Percentiles rank a stretch among this genome's conserved stretches.
Evolutionary conservation across 2,797 vertebrate species (phyloP).

Genomic region (Macrochelys suwanniensis): DNA sequence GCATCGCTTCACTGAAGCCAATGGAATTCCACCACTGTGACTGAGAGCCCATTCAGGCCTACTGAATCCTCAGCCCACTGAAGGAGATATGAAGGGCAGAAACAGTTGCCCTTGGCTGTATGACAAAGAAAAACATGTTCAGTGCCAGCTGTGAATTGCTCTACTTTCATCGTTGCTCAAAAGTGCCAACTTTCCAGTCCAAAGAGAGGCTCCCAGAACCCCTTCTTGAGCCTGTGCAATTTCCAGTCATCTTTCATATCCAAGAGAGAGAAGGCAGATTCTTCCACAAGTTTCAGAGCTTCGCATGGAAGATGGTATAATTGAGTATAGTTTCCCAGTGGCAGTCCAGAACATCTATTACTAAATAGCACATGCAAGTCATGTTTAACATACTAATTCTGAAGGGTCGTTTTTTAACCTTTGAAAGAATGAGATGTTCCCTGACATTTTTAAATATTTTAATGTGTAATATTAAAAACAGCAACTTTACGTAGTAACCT

Average conservation of each 20-base stretch:
- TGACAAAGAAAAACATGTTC: not conserved
- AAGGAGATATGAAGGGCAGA: not conserved
- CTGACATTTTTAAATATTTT: not conserved
- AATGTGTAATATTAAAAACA: conserved; percentile 32
- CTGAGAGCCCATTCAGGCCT: not conserved
- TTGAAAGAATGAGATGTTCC: not conserved
- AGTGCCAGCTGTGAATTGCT: not conserved
- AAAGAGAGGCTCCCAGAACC: conserved; percentile 28
- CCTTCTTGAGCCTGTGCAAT: not conserved
- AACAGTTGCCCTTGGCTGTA: not conserved
- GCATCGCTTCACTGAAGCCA: not conserved
- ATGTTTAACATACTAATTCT: not conserved
- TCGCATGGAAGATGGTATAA: not conserved
- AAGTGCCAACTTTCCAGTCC: not conserved
- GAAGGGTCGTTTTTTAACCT: not conserved
- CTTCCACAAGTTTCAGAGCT: not conserved
- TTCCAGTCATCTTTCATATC: not conserved
- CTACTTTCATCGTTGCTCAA: not conserved
- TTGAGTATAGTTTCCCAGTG: not conserved
- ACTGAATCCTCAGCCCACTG: not conserved
- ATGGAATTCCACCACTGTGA: not conserved
- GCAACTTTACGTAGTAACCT: not conserved
- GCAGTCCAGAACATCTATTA: not conserved
- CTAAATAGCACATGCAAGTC: conserved; percentile 31
- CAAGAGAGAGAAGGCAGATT: not conserved